phyloP scores from a whole-genome alignment of 2,113 vertebrate species.

The Istiophorus platypterus region DNA sequence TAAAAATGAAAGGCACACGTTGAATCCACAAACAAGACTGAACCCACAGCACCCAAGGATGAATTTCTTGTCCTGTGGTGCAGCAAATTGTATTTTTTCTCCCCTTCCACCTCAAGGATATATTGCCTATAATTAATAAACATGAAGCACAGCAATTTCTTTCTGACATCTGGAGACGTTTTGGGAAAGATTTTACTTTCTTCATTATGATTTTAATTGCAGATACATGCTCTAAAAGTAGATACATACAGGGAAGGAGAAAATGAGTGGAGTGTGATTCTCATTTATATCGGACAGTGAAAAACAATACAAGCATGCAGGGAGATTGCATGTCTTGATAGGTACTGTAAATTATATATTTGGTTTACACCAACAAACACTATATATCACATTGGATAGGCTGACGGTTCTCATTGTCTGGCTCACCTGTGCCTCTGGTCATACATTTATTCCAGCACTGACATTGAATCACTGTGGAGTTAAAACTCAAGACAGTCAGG shows the following conservation, averaged over 20 bases:
- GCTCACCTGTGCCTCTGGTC: constrained; percentile 59
- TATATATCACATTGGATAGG: constrained; percentile 32
- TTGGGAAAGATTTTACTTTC: background rate
- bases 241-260: background rate
- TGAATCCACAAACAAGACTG: constrained; percentile 73
- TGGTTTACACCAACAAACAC: constrained; percentile 13
- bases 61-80: constrained; percentile 66
- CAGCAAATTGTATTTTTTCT: constrained; percentile 68
- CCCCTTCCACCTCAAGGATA: constrained; percentile 45
- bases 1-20: constrained; percentile 69
- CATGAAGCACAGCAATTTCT: constrained; percentile 56
- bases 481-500: constrained; percentile 41
- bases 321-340: constrained; percentile 21
- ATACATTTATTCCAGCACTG: constrained; percentile 32
- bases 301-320: background rate
- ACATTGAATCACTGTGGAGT: constrained; percentile 25
- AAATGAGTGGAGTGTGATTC: background rate
- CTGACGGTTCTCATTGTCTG: constrained; percentile 38
- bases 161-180: constrained; percentile 37
- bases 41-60: constrained; percentile 47
- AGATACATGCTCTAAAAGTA: constrained; percentile 13
- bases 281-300: constrained; percentile 12
- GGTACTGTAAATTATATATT: constrained; percentile 22
- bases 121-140: constrained; percentile 72
- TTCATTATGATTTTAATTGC: constrained; percentile 29